Percentiles rank a stretch among this genome's conserved stretches.
Conservation (phyloP, 2,113 vertebrate species). For the Salvator merianae region DNA sequence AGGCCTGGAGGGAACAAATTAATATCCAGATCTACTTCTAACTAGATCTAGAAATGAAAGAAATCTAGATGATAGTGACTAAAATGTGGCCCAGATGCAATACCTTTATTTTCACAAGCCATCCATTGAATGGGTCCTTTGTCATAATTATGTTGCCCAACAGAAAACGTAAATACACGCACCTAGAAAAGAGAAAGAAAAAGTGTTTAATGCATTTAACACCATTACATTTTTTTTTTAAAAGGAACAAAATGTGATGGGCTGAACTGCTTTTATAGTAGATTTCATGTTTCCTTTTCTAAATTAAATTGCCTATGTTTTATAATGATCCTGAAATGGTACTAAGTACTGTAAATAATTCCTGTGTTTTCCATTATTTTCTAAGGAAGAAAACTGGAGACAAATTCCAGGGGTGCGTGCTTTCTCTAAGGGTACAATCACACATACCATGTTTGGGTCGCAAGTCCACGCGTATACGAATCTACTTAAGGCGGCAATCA, state of each 20-base stretch:
- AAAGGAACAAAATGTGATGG: neutral
- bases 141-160: constrained; percentile 98
- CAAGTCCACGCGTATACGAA: too few species aligned
- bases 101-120: constrained; percentile 98
- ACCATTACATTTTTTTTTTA: neutral
- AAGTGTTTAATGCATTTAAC: neutral
- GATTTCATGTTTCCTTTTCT: neutral
- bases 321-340: neutral
- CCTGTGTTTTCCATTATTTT: neutral
- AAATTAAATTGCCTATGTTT: neutral
- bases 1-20: too few species aligned
- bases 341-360: neutral
- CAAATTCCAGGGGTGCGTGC: neutral
- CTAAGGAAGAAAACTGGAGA: neutral
- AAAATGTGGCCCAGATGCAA: neutral
- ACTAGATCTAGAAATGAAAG: neutral
- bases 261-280: neutral
- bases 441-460: too few species aligned
- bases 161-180: constrained; percentile 96
- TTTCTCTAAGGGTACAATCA: too few species aligned
- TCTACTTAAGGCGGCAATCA: too few species aligned
- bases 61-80: neutral
- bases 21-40: neutral
- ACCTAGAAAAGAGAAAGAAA: constrained; percentile 77
- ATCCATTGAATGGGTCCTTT: constrained; percentile 98